A percentile compares a stretch with the other conserved stretches of the same genome.
Evolutionary conservation across 1,140 invertebrate species (phyloP).

Genomic region (Drosophila sturtevanti): DNA sequence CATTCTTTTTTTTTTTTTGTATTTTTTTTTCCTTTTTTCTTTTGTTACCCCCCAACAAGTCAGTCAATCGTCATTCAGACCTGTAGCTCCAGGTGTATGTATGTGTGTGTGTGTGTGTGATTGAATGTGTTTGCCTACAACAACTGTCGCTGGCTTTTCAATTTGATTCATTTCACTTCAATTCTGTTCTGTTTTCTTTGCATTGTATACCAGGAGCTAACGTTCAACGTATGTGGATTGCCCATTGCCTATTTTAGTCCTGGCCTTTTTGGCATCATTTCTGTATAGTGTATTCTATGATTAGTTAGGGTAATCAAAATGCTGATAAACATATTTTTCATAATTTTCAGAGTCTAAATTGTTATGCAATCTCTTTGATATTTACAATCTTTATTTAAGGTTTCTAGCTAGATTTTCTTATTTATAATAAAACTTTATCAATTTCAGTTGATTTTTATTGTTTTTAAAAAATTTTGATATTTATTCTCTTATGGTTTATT

Average conservation of each 20-base stretch:
- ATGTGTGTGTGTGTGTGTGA: constrained; percentile 10
- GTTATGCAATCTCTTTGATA: no score
- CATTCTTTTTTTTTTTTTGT: constrained; percentile 1
- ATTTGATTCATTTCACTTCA: constrained; percentile 70
- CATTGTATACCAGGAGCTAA: constrained; percentile 35
- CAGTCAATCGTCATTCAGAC: constrained; percentile 59
- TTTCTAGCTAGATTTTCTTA: no score
- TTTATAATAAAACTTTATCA: no score
- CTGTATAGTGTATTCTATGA: background rate
- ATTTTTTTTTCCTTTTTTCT: constrained; percentile 40
- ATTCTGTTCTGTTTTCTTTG: constrained; percentile 47
- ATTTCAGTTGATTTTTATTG: no score
- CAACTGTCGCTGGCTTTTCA: constrained; percentile 70
- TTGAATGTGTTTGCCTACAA: constrained; percentile 42
- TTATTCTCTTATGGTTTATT: no score
- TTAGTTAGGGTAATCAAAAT: constrained; percentile 1
- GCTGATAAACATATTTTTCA: background rate
- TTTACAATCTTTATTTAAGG: no score
- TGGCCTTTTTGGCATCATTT: background rate
- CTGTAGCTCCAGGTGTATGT: background rate
- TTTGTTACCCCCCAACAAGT: constrained; percentile 52
- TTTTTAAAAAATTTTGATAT: no score
- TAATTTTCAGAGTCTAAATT: background rate
- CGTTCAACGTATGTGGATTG: background rate
- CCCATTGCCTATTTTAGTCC: background rate